Percentiles rank a stretch among this genome's conserved stretches.
phyloP scores from a whole-genome alignment of 2,113 vertebrate species.

The Tursiops truncatus region DNA sequence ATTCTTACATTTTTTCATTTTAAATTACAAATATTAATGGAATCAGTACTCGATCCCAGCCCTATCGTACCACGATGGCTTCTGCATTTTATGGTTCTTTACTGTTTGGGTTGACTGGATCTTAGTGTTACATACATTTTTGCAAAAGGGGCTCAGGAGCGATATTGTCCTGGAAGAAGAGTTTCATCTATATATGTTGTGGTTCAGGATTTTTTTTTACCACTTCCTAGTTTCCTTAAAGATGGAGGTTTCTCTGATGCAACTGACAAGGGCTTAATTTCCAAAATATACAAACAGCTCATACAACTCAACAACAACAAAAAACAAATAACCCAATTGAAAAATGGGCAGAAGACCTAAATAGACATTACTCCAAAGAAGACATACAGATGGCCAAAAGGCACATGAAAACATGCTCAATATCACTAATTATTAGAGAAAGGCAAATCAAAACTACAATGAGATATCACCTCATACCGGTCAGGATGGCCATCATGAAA shows the following conservation, averaged over 20 bases:
- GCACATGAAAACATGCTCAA: too few species aligned
- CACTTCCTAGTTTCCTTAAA: conserved; percentile 5
- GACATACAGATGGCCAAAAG: too few species aligned
- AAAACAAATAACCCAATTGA: too few species aligned
- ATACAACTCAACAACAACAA: too few species aligned
- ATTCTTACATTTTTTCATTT: background rate
- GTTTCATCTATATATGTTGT: background rate
- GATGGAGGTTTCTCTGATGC: background rate
- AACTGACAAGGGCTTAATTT: background rate
- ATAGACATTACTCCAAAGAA: too few species aligned
- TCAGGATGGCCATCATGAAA: too few species aligned
- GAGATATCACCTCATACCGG: too few species aligned
- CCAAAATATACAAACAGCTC: background rate
- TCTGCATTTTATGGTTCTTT: background rate
- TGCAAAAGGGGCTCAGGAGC: background rate
- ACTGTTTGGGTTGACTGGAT: background rate
- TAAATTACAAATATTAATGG: background rate
- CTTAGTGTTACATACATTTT: background rate
- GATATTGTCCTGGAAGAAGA: background rate
- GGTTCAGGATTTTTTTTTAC: background rate
- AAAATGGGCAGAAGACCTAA: too few species aligned
- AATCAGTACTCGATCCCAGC: background rate
- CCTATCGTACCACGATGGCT: background rate
- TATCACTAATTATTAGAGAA: too few species aligned
- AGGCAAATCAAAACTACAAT: too few species aligned